phyloP scores from a whole-genome alignment of 2,888 invertebrate genomes.

The Deilephila porcellus region DNA sequence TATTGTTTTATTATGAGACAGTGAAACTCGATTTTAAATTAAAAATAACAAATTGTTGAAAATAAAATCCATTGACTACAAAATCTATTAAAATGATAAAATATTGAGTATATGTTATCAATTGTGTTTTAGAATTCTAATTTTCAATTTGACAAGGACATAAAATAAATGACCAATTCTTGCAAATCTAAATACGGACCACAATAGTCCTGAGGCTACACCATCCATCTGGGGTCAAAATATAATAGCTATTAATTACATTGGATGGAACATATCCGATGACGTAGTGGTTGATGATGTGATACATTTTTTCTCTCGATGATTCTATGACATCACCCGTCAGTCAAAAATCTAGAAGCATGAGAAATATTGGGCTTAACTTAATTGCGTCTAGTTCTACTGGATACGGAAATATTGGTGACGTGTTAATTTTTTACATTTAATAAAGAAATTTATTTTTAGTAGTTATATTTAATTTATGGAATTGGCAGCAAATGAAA shows the following conservation, averaged over 20 bases:
- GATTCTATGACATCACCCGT: conserved; percentile 5
- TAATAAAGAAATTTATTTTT: too few species aligned
- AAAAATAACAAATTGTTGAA: not conserved
- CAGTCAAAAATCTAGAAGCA: conserved; percentile 27
- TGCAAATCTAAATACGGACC: not conserved
- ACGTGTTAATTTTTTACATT: too few species aligned
- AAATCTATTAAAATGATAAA: too few species aligned
- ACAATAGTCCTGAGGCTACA: conserved; percentile 3
- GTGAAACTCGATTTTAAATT: too few species aligned
- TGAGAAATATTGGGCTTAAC: not conserved
- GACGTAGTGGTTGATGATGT: conserved; percentile 48
- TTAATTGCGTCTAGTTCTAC: too few species aligned
- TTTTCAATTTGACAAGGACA: not conserved
- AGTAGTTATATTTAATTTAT: too few species aligned
- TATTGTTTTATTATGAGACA: too few species aligned
- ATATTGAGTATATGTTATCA: not conserved
- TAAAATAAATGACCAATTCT: not conserved
- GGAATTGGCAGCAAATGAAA: too few species aligned
- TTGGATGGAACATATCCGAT: conserved; percentile 5
- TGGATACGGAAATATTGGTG: too few species aligned
- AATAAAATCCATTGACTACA: too few species aligned
- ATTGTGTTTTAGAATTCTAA: not conserved
- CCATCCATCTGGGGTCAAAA: conserved; percentile 12
- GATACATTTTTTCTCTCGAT: conserved; percentile 44
- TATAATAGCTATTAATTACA: conserved; percentile 16